Base-by-base conservation (phyloP, 2,113 vertebrate genomes). In the Larimichthys crocea region DNA sequence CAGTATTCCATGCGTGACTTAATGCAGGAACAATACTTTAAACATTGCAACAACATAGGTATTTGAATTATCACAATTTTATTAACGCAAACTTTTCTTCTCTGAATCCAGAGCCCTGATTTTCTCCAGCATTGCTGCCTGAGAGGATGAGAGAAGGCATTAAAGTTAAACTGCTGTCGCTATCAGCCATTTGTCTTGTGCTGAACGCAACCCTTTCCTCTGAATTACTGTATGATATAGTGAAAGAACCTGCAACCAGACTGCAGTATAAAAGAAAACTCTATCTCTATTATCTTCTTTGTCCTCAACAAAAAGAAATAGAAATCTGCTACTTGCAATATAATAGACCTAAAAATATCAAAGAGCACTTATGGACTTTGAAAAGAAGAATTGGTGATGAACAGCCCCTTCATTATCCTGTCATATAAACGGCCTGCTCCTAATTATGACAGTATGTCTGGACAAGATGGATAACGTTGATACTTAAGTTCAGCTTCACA, bases 401-500 rank as follows among this genome's bases (percentile, higher is more conserved):
- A 49, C 59, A 69, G 49, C 12, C 52, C 72, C 35, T 40, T 76
- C 12, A 82, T 87, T 85, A 68, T 70, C 26, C 50, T 61, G 68
- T 70, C 75, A 62, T 22, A 60, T 19, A 49, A 80, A 52, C 59
- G 66, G 61, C 40, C 3, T n/a, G 15, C 16, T 57, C n/a, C 62
- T 81, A 81, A 83, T 86, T 69, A 83, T 86, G 78, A 46, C 60
- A 61, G 74, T 57, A 31, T 48, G 85, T 46, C 84, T 79, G 14
- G 15, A 91, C 74, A 16, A 42, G 68, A n/a, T 50, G 69, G 24
- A 92, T 88, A 42, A 80, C 40, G 57, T 83, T 83, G 53, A 59
- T 57, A n/a, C 87, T 86, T 50, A 89, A 63, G 60, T 86, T 84
- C 65, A 89, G 85, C 55, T 77, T 88, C 68, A 88, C 82, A 55